These are phyloP conservation scores for Xanthorhoe spadicearia DNA, from an alignment of 2,888 invertebrate species.

Conservation along the genomic window DNA sequence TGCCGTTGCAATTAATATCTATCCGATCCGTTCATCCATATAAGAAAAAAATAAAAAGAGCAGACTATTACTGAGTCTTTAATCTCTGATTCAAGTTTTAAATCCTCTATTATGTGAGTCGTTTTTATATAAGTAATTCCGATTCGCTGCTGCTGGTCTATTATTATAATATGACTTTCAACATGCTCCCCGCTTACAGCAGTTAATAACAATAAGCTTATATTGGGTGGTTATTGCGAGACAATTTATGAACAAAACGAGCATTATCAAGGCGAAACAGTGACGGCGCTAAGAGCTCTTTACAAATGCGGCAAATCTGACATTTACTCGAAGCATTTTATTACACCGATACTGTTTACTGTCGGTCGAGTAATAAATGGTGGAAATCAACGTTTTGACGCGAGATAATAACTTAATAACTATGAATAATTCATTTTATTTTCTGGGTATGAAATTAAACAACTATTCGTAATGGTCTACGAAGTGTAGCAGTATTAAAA, in stretches of 20 bases:
- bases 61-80: no score
- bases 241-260: background rate
- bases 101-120: no score
- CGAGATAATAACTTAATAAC: background rate
- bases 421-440: background rate
- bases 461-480: background rate
- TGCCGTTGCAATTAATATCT: no score
- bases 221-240: background rate
- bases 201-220: background rate
- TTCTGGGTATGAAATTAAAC: background rate
- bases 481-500: background rate
- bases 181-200: background rate
- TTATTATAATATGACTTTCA: no score
- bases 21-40: no score
- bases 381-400: background rate
- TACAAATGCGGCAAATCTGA: conserved; percentile 20
- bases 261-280: background rate
- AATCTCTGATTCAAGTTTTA: no score
- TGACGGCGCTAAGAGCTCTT: background rate
- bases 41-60: no score
- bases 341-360: conserved; percentile 3
- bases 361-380: conserved; percentile 1
- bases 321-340: conserved; percentile 9
- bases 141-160: no score
- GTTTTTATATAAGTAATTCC: no score